Conservation (phyloP, 2,797 vertebrate genomes). For the Lepus townsendii region DNA sequence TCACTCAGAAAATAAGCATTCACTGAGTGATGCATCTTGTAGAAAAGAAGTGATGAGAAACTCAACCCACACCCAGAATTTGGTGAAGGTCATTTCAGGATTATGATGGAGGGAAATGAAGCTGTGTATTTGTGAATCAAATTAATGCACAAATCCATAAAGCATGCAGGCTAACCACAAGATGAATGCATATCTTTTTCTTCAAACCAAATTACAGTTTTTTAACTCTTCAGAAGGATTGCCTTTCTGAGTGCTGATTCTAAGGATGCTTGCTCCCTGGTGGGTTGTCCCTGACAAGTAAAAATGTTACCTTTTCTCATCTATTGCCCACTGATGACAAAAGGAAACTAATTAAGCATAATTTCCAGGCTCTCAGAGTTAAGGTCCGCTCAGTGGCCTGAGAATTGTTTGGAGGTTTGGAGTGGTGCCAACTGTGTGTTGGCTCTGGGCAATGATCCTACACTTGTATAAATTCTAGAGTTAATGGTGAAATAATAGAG, state of each 20-base stretch:
- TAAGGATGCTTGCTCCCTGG: not conserved
- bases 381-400: constrained; percentile 38
- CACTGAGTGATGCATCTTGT: not conserved
- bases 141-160: constrained; percentile 70
- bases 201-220: constrained; percentile 75
- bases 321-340: constrained; percentile 69
- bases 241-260: not conserved
- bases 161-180: constrained; percentile 45
- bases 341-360: constrained; percentile 75
- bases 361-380: constrained; percentile 72
- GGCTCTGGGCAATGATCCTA: constrained; percentile 12
- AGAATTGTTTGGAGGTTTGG: constrained; percentile 67
- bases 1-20: constrained; percentile 64
- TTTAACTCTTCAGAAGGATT: constrained; percentile 54
- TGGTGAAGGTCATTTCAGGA: constrained; percentile 70
- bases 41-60: constrained; percentile 51
- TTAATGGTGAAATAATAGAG: constrained; percentile 52
- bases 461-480: constrained; percentile 56
- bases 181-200: constrained; percentile 71
- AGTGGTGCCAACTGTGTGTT: constrained; percentile 28
- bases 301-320: constrained; percentile 71
- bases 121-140: constrained; percentile 70
- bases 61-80: not conserved
- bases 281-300: constrained; percentile 74
- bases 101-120: constrained; percentile 63